Base-by-base conservation (phyloP, 2,113 vertebrate genomes). In the Anas platyrhynchos region DNA sequence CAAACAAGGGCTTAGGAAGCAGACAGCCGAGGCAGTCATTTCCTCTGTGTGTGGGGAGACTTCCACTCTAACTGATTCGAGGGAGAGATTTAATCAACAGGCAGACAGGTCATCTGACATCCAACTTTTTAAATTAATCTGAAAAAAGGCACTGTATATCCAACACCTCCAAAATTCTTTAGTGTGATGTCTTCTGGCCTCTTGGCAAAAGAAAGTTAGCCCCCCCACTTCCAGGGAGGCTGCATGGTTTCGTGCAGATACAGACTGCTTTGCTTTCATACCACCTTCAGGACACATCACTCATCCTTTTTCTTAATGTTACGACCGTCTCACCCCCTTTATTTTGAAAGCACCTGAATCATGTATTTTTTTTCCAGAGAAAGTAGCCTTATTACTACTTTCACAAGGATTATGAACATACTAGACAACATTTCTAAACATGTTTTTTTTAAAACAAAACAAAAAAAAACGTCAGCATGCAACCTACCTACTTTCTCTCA, bases 1-100 rank as follows among this genome's bases (percentile, higher is more conserved):
- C 73, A 85, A 92, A 87, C 56, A 68, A 3, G 27, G 65, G 68
- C 59, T 93, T 84, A 94, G 93, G 93, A 96, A 94, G 79, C 87
- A 94, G 93, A 91, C 83, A 78, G 82, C 79, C 34, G 52, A 65
- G 77, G 82, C 91, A 5, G 32, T 86, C 72, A 72, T 86, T 93
- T 97, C 90, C 85, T 94, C 80, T 23, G 27, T 44, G 56, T 22
- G 61, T 1, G 10, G 56, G 66, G 88, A 94, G 62, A 86, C 48
- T 94, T 91, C 89, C 63, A 85, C 63, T 79, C 83, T 2, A 77
- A 50, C 7, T 52, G 43, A 41, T 11, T 74, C 4, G 11, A 89
- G 63, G 34, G n/a, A 68, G 56, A 79, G 52, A 68, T 94, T 81
- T 78, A 48, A 91, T 72, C 72, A 80, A 56, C 29, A 86, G 63